phyloP scores from a whole-genome alignment of 1,140 invertebrate genomes.

The Periplaneta americana region DNA sequence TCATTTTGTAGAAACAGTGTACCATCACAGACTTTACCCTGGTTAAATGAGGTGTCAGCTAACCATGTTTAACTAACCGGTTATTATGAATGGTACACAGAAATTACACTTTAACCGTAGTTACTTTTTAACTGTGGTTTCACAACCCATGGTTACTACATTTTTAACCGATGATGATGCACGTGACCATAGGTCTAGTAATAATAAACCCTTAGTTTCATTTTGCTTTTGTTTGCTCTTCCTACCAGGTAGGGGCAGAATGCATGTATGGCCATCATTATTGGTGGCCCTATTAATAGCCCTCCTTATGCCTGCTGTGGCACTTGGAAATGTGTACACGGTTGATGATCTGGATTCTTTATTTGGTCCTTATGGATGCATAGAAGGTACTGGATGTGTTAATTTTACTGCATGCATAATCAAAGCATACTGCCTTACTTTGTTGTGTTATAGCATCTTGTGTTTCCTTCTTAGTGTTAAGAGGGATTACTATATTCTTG shows the following conservation, averaged over 20 bases:
- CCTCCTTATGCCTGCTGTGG: not conserved
- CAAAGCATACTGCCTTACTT: not conserved
- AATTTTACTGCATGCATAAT: not conserved
- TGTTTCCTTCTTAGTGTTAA: not conserved
- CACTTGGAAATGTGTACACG: not conserved
- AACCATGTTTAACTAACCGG: too few relatives aligned
- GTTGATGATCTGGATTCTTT: not conserved
- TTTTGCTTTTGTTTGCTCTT: not conserved
- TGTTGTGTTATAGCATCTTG: not conserved
- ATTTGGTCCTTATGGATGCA: slow-evolving; percentile 11
- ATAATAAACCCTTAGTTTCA: too few relatives aligned
- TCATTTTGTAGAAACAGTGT: too few relatives aligned
- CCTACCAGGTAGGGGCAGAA: not conserved
- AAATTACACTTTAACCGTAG: too few relatives aligned
- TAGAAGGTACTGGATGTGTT: slow-evolving; percentile 5
- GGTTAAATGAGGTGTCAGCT: too few relatives aligned
- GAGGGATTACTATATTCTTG: too few relatives aligned
- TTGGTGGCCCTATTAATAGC: not conserved
- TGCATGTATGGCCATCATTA: not conserved
- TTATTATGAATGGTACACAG: too few relatives aligned
- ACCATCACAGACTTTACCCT: too few relatives aligned
- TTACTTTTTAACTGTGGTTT: too few relatives aligned
- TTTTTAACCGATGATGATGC: too few relatives aligned
- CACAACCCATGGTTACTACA: too few relatives aligned
- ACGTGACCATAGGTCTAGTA: too few relatives aligned